Evolutionary conservation across 2,888 invertebrate species (phyloP).

Genomic region (Gryllus longicercus): DNA sequence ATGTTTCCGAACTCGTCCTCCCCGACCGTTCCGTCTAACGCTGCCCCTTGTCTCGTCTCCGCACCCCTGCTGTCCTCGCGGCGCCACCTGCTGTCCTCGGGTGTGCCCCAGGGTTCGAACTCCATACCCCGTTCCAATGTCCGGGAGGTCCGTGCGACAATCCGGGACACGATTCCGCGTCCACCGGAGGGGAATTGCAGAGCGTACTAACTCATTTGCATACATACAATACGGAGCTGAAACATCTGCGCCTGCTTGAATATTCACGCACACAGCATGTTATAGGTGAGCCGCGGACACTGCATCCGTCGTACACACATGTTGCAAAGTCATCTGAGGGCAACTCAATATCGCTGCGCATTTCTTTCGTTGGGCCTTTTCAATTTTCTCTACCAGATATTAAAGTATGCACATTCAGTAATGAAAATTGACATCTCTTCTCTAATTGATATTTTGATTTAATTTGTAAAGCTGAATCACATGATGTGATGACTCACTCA

Average conservation of each 20-base stretch:
- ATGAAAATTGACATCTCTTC: no score
- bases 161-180: neutral
- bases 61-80: neutral
- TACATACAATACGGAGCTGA: neutral
- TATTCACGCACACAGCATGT: neutral
- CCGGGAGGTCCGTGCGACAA: no score
- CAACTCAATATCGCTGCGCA: no score
- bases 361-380: no score
- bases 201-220: neutral
- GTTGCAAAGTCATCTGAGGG: no score
- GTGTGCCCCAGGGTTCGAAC: neutral
- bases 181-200: neutral
- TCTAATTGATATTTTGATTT: no score
- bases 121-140: neutral
- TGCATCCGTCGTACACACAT: no score
- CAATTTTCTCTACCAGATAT: no score
- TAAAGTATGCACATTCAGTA: no score
- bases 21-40: neutral
- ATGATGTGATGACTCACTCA: no score
- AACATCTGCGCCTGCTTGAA: slow-evolving; percentile 5
- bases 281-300: no score
- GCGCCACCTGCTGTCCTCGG: neutral
- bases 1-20: neutral
- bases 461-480: no score
- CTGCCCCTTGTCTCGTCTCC: neutral